Evolutionary conservation across 2,113 vertebrate species (phyloP).

Genomic region (Synodontis membranacea): DNA sequence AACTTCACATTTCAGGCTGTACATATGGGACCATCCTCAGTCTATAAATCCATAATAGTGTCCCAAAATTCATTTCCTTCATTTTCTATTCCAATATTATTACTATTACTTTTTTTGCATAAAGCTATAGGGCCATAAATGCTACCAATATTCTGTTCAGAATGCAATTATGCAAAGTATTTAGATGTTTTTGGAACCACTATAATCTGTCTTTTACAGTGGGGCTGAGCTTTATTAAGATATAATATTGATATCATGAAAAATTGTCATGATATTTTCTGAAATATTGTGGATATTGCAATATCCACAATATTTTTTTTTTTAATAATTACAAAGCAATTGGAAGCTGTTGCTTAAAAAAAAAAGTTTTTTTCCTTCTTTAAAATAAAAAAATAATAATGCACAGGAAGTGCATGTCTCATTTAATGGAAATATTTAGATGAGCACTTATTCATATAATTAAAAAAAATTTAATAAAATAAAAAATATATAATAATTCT

Average conservation of each 20-base stretch:
- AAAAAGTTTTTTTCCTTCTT: too few relatives aligned
- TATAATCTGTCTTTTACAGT: neutral
- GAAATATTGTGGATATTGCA: neutral
- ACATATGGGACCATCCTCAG: too few relatives aligned
- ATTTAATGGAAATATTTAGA: too few relatives aligned
- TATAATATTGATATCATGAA: too few relatives aligned
- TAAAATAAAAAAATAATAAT: too few relatives aligned
- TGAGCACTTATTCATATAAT: too few relatives aligned
- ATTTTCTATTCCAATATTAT: too few relatives aligned
- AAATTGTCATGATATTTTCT: neutral
- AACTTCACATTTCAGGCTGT: too few relatives aligned
- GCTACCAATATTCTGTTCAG: neutral
- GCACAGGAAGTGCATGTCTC: too few relatives aligned
- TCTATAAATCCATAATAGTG: neutral
- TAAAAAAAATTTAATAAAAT: too few relatives aligned
- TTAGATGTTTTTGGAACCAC: neutral
- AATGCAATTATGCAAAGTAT: neutral
- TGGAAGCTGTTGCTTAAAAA: neutral
- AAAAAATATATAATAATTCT: too few relatives aligned
- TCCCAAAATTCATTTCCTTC: neutral
- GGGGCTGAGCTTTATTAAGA: too few relatives aligned
- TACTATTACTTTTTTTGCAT: neutral
- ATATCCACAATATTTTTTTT: neutral
- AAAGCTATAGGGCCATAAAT: neutral
- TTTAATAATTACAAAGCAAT: neutral